Conservation (phyloP, 2,113 vertebrate genomes). For the Neoarius graeffei region DNA sequence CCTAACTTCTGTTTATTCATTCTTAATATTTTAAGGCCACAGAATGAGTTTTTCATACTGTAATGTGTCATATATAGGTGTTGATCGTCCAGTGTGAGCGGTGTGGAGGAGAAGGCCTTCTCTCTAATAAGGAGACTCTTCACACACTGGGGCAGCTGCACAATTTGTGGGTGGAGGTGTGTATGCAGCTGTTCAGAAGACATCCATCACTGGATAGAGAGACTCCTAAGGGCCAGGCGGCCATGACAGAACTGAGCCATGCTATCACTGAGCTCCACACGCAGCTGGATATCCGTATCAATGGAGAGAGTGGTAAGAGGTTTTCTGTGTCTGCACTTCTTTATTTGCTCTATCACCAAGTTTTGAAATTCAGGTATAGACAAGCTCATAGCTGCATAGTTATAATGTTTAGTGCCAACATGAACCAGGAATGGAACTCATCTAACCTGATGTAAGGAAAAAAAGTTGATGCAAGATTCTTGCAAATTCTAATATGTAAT, state of each 20-base stretch:
- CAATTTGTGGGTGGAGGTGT: slow-evolving; percentile 73
- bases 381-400: background rate
- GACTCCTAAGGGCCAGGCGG: slow-evolving; percentile 52
- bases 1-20: background rate
- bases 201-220: slow-evolving; percentile 68
- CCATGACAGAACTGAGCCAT: slow-evolving; percentile 66
- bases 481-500: background rate
- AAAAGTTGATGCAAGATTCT: background rate
- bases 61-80: slow-evolving; percentile 58
- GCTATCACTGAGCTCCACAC: slow-evolving; percentile 59
- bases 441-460: background rate
- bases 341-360: background rate
- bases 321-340: background rate
- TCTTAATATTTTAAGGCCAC: background rate
- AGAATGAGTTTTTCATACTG: background rate
- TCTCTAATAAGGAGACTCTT: slow-evolving; percentile 72
- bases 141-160: slow-evolving; percentile 60
- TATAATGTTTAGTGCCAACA: background rate
- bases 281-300: slow-evolving; percentile 68
- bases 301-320: slow-evolving; percentile 76
- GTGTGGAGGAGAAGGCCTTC: slow-evolving; percentile 68
- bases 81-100: slow-evolving; percentile 67
- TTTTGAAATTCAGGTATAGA: background rate
- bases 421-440: background rate
- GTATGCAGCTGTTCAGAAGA: slow-evolving; percentile 68